Percentiles rank a stretch among this genome's conserved stretches.
These are phyloP conservation scores for Lepus americanus DNA, from an alignment of 2,113 vertebrate species.

Conservation along the genomic window DNA sequence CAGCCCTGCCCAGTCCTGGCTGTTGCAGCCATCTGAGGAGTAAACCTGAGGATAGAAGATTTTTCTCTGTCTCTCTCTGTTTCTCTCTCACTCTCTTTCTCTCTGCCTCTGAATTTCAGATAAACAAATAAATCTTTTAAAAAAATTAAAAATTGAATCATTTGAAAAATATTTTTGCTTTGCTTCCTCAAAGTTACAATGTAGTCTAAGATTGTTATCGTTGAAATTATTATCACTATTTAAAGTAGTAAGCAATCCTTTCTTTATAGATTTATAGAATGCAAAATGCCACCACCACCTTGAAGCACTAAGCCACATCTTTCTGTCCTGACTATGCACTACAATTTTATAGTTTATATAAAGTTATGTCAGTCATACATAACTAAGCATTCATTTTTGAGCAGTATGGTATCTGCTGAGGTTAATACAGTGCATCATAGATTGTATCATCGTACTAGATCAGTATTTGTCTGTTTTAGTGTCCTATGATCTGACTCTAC, in stretches of 20 bases:
- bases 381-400: background rate
- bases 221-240: background rate
- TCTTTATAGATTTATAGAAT: background rate
- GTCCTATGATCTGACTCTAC: background rate
- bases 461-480: background rate
- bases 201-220: background rate
- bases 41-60: no score
- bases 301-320: fast-evolving
- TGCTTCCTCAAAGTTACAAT: background rate
- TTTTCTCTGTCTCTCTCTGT: no score
- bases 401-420: background rate
- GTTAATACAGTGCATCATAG: background rate
- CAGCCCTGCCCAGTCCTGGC: no score
- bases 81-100: no score
- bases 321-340: background rate
- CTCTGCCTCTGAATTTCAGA: no score
- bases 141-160: background rate
- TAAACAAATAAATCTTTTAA: no score
- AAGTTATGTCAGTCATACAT: background rate
- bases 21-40: no score
- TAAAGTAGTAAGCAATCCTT: background rate
- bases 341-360: background rate
- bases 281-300: background rate
- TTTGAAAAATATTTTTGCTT: background rate
- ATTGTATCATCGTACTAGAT: background rate